Evolutionary conservation across 1,140 invertebrate genomes (phyloP).

Genomic region (Cydia strobilella): DNA sequence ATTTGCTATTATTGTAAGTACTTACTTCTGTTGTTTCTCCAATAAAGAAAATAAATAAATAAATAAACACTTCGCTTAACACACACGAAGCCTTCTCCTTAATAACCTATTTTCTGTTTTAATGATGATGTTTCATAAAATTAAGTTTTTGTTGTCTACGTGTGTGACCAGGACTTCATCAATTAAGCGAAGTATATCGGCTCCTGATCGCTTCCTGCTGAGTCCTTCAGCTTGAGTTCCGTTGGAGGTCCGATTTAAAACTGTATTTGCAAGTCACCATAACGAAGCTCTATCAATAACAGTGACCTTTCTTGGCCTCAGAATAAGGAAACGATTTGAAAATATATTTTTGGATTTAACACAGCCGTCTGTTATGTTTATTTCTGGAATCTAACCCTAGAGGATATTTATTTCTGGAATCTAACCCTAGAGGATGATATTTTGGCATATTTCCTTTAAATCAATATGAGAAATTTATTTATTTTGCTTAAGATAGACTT

Average conservation of each 20-base stretch:
- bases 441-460: no score
- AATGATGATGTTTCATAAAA: conserved; percentile 20
- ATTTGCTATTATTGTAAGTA: no score
- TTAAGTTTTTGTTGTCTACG: conserved; percentile 9
- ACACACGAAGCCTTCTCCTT: background rate
- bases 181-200: conserved; percentile 11
- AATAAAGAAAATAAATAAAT: no score
- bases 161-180: conserved; percentile 28
- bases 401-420: background rate
- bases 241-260: background rate
- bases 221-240: background rate
- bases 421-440: background rate
- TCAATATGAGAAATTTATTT: no score
- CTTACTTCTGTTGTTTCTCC: no score
- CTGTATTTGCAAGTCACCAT: background rate
- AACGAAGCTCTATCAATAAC: background rate
- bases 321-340: background rate
- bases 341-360: background rate
- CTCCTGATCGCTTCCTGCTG: conserved; percentile 2
- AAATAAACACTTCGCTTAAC: no score
- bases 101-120: background rate
- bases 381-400: background rate
- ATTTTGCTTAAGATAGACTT: no score
- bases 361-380: no score
- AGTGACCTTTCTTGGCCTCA: background rate